A percentile compares a stretch with the other conserved stretches of the same genome.
These are phyloP conservation scores for Myiothlypis chrysogaster DNA, from an alignment of 2,797 vertebrate genomes.

Conservation along the genomic window DNA sequence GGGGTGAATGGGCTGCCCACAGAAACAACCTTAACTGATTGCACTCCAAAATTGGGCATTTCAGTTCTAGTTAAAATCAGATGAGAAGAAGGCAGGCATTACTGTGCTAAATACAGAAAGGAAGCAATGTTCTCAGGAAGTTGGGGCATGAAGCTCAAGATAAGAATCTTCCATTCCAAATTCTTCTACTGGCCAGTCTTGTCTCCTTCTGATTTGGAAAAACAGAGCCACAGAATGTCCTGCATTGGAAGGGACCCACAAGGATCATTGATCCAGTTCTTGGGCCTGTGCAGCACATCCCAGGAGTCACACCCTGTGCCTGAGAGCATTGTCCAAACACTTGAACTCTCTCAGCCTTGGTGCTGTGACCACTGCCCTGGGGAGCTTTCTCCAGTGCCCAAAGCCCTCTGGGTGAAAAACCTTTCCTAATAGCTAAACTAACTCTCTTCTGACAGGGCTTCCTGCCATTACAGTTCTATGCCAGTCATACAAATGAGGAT, in stretches of 20 bases:
- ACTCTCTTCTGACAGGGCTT: not conserved
- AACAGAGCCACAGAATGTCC: not conserved
- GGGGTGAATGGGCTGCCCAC: not conserved
- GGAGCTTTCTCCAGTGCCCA: accelerated
- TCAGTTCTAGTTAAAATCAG: not conserved
- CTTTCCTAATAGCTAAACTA: not conserved
- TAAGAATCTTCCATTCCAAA: not conserved
- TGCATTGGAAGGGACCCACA: too few species aligned
- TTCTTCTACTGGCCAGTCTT: not conserved
- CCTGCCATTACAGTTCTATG: not conserved
- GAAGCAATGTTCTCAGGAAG: not conserved
- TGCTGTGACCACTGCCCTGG: not conserved
- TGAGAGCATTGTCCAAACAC: not conserved
- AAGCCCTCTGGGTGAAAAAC: accelerated
- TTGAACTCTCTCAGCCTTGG: accelerated
- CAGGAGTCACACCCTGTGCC: not conserved
- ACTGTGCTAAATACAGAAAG: not conserved
- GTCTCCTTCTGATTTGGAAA: not conserved
- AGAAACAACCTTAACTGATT: not conserved
- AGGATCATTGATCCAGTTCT: too few species aligned
- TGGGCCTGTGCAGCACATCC: not conserved
- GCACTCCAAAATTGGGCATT: not conserved
- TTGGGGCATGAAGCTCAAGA: not conserved
- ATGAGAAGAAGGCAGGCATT: not conserved
- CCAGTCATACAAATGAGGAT: not conserved